These are phyloP conservation scores for Oreonectes daqikongensis DNA, from an alignment of 2,797 vertebrate species.

Conservation along the genomic window DNA sequence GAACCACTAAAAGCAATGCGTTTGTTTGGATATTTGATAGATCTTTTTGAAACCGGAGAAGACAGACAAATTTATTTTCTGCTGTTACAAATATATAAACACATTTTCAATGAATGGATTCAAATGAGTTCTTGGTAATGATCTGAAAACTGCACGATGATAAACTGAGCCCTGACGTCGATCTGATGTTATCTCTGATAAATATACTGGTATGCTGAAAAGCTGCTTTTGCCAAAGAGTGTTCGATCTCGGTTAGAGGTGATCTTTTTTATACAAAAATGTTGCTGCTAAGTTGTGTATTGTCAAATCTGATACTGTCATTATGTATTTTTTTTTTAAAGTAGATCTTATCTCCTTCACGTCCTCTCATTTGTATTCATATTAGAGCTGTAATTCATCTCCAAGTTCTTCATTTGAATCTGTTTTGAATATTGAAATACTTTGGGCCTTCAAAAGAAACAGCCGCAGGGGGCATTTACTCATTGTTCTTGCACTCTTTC, in stretches of 20 bases:
- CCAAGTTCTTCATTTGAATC: slow-evolving; percentile 30
- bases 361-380: slow-evolving; percentile 22
- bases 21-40: slow-evolving; percentile 32
- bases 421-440: slow-evolving; percentile 31
- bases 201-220: not conserved
- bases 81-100: not conserved
- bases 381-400: not conserved
- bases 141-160: not conserved
- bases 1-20: slow-evolving; percentile 26
- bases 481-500: not conserved
- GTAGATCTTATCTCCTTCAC: not conserved
- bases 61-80: not conserved
- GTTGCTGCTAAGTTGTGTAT: slow-evolving; percentile 24
- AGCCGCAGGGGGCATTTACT: not conserved
- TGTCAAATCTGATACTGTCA: not conserved
- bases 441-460: not conserved
- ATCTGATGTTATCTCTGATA: not conserved
- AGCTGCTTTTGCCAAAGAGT: slow-evolving; percentile 18
- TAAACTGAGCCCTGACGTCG: slow-evolving; percentile 11
- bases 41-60: slow-evolving; percentile 30
- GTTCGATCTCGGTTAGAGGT: not conserved
- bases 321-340: not conserved
- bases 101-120: not conserved
- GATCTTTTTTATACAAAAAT: not conserved
- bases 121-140: not conserved